phyloP scores from a whole-genome alignment of 2,113 vertebrate species.

The Neofelis nebulosa region DNA sequence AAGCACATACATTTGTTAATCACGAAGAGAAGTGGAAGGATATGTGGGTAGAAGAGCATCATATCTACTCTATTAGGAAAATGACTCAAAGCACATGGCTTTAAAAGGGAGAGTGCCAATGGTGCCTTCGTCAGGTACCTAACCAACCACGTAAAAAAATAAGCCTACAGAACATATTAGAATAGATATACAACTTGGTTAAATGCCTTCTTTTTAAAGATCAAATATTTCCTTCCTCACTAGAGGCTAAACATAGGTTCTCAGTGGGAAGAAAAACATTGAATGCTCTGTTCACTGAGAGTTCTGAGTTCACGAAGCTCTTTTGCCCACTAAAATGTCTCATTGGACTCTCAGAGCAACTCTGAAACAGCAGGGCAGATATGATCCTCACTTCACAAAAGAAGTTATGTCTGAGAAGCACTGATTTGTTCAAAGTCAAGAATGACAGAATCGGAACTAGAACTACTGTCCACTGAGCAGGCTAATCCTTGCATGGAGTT shows the following conservation, averaged over 20 bases:
- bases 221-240: background rate
- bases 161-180: background rate
- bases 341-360: background rate
- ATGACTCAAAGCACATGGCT: background rate
- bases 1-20: background rate
- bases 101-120: background rate
- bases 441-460: background rate
- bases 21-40: background rate
- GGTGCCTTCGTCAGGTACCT: background rate
- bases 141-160: background rate
- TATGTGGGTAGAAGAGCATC: background rate
- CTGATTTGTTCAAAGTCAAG: background rate
- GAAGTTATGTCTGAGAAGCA: background rate
- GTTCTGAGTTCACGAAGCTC: background rate
- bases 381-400: background rate
- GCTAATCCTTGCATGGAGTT: background rate
- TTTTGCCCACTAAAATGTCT: no score
- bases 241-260: background rate
- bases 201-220: background rate
- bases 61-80: background rate
- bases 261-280: background rate
- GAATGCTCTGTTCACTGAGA: background rate
- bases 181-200: background rate
- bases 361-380: background rate
- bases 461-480: background rate